Percentiles rank a stretch among this genome's conserved stretches.
Evolutionary conservation across 2,797 vertebrate genomes (phyloP).

Genomic region (Trematomus bernacchii): DNA sequence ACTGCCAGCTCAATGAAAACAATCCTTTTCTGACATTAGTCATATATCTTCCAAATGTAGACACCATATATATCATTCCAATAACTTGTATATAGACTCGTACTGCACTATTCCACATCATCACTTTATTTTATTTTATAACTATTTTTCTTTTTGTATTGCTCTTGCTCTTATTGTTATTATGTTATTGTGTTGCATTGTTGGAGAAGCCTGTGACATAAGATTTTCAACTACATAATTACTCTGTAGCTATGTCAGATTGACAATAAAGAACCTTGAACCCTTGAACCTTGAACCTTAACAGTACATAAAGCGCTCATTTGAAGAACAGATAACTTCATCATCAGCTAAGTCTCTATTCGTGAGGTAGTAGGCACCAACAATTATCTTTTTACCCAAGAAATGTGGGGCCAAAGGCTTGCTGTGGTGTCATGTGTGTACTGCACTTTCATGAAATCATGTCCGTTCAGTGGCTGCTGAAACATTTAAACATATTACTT

Average conservation of each 20-base stretch:
- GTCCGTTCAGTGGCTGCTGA: constrained; percentile 20
- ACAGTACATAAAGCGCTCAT: constrained; percentile 2
- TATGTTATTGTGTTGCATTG: too few relatives aligned
- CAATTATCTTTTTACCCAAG: constrained; percentile 8
- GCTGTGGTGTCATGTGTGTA: constrained; percentile 13
- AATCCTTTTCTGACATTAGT: constrained; percentile 24
- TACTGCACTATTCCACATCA: too few relatives aligned
- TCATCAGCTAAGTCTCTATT: constrained; percentile 34
- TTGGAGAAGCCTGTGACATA: too few relatives aligned
- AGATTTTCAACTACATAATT: too few relatives aligned
- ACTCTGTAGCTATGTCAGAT: too few relatives aligned
- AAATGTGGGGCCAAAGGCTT: constrained; percentile 19
- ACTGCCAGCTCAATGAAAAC: neutral
- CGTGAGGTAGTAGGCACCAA: constrained; percentile 14
- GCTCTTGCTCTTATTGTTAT: too few relatives aligned
- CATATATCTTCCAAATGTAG: constrained; percentile 20
- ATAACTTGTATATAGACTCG: too few relatives aligned
- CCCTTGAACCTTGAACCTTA: too few relatives aligned
- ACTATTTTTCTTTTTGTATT: too few relatives aligned
- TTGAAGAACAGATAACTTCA: constrained; percentile 14
- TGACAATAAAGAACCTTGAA: too few relatives aligned
- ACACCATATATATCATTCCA: too few relatives aligned
- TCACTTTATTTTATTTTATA: too few relatives aligned
- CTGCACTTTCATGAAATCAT: constrained; percentile 15
- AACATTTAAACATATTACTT: constrained; percentile 38